These are phyloP conservation scores for Riparia riparia DNA, from an alignment of 2,113 vertebrate genomes.

Conservation along the genomic window DNA sequence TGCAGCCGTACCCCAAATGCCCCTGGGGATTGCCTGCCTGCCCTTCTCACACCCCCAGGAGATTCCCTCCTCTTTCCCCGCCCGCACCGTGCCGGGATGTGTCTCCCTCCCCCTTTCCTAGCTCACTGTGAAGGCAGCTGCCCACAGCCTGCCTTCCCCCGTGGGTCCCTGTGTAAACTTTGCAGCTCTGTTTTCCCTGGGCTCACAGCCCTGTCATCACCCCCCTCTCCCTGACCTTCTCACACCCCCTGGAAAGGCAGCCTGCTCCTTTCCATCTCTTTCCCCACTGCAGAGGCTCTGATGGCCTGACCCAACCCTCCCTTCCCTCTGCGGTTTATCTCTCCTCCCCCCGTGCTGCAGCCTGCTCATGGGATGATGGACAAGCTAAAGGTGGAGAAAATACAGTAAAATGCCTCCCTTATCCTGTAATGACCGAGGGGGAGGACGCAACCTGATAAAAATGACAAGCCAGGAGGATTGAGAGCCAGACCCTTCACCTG, in stretches of 20 bases:
- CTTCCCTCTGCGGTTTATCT: background rate
- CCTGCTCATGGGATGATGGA: background rate
- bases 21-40: background rate
- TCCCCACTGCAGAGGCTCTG: background rate
- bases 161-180: background rate
- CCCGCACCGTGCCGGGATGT: background rate
- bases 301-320: background rate
- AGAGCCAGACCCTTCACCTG: conserved; percentile 50
- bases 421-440: conserved; percentile 47
- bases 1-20: background rate
- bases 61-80: background rate
- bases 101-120: background rate
- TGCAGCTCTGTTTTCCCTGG: conserved; percentile 20
- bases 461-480: conserved; percentile 28
- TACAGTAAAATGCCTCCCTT: conserved; percentile 52
- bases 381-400: conserved; percentile 50
- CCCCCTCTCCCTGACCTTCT: background rate
- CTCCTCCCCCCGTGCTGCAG: background rate
- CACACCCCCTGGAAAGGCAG: background rate
- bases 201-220: background rate
- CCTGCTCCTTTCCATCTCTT: background rate
- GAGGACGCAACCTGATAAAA: conserved; percentile 50
- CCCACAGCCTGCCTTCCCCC: background rate
- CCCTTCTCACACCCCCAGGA: background rate
- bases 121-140: background rate